Base-by-base conservation (phyloP, 1,140 invertebrate genomes). In the Bombus fervidus region DNA sequence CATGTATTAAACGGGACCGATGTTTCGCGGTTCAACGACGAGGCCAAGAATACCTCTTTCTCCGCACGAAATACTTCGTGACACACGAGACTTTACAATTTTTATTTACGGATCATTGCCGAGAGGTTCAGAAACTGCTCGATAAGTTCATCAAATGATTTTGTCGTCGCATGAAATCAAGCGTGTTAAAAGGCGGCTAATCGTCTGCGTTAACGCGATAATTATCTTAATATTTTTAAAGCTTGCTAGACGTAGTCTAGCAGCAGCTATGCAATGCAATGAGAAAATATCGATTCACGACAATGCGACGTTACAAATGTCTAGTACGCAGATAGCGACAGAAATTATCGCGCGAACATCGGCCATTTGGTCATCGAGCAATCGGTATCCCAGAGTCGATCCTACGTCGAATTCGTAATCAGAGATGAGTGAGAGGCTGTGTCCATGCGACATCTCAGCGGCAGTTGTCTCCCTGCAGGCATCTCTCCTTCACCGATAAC, bases 401-500 rank as follows among this genome's bases (percentile, higher is more conserved):
- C 41, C 31, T 31, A 4, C 41, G 18, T 64, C 41, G 25, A 28
- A 66, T 34, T 53, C 18, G 64, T 43, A 73, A 85, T 85, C 83
- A 85, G 69, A 15, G 64, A 28, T 18, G 74, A 78, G 31, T 28
- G 4, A 39, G 74, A 25, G 41, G 47, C 47, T 43, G 28, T n/a
- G 39, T 57, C 28, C n/a, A 5, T 34, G 75, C n/a, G 62, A 39
- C n/a, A 74, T 83, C 66, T n/a, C n/a, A 59, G n/a, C 64, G 37
- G 57, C 47, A 53, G 57, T 68, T 39, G 73, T 77, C 34, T 73
- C 62, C 73, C 85, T 85, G n/a, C 41, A 22, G 64, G 62, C 78
- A 39, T 59, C 79, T 83, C 77, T 76, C 79, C 83, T 81, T 88
- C 53, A 3, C 53, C 77, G 72, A 90, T 90, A 87, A 90, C 53